These are phyloP conservation scores for Enteromius argenteus DNA, from an alignment of 2,797 vertebrate species.

Conservation along the genomic window DNA sequence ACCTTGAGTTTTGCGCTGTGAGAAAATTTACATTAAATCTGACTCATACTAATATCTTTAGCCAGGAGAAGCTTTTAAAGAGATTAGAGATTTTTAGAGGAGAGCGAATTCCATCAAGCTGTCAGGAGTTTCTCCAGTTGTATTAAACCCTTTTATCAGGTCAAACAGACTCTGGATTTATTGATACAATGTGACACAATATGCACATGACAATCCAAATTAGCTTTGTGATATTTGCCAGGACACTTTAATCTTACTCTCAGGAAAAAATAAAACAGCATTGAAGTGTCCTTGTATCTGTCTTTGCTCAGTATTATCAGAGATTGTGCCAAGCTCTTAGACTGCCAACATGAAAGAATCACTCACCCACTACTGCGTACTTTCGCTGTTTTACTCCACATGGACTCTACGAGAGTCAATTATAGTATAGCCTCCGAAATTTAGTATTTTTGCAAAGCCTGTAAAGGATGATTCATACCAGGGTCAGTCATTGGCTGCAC, in stretches of 20 bases:
- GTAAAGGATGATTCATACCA: slow-evolving; percentile 15
- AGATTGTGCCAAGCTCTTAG: slow-evolving; percentile 27
- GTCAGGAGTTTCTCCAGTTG: slow-evolving; percentile 28
- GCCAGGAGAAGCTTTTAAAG: slow-evolving; percentile 58
- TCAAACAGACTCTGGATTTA: slow-evolving; percentile 45
- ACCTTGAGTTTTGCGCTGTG: slow-evolving; percentile 12
- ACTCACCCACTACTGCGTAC: neutral
- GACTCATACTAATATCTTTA: slow-evolving; percentile 44
- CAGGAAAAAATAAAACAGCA: slow-evolving; percentile 3
- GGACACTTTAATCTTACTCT: slow-evolving; percentile 35
- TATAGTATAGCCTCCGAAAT: slow-evolving; percentile 26
- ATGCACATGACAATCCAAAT: slow-evolving; percentile 44
- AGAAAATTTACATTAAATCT: slow-evolving; percentile 22
- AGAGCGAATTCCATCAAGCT: slow-evolving; percentile 51
- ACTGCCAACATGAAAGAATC: slow-evolving; percentile 36
- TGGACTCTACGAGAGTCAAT: slow-evolving; percentile 4
- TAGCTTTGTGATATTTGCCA: slow-evolving; percentile 28
- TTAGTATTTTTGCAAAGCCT: slow-evolving; percentile 9
- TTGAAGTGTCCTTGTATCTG: slow-evolving; percentile 29
- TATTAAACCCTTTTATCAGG: slow-evolving; percentile 50
- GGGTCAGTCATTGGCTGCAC: neutral
- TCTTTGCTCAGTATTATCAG: slow-evolving; percentile 39
- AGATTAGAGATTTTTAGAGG: slow-evolving; percentile 52
- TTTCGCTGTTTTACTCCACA: neutral
- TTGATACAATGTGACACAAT: slow-evolving; percentile 30